phyloP scores from a whole-genome alignment of 2,113 vertebrate genomes.

The Romanogobio albipinnatus region DNA sequence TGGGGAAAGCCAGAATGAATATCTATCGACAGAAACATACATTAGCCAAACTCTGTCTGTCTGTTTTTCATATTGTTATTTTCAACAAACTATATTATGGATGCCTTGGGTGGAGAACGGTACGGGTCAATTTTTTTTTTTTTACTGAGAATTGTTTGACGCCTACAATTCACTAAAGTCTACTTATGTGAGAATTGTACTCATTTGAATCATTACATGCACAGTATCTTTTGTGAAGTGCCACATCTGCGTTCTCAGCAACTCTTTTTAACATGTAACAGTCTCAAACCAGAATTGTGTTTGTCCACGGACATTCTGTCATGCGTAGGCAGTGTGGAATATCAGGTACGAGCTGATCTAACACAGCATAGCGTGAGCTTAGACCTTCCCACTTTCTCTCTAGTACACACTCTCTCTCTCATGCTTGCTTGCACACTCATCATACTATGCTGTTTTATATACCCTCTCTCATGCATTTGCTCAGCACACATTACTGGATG shows the following conservation, averaged over 20 bases:
- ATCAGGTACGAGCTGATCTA: slow-evolving; percentile 47
- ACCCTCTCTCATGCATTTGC: slow-evolving; percentile 20
- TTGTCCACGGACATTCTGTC: slow-evolving; percentile 32
- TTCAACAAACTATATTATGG: too few relatives aligned
- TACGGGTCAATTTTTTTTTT: too few relatives aligned
- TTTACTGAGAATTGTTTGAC: too few relatives aligned
- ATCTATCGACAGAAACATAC: too few relatives aligned
- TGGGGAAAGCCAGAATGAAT: too few relatives aligned
- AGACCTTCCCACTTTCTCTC: slow-evolving; percentile 37
- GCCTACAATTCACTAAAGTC: background rate
- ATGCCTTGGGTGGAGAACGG: too few relatives aligned
- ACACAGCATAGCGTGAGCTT: slow-evolving; percentile 32
- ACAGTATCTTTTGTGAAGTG: background rate
- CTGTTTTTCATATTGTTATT: too few relatives aligned
- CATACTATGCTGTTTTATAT: slow-evolving; percentile 32
- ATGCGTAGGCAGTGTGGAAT: slow-evolving; percentile 43
- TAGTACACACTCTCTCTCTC: background rate
- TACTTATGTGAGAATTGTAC: background rate
- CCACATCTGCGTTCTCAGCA: background rate
- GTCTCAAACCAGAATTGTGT: slow-evolving; percentile 38
- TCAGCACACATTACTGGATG: slow-evolving; percentile 28
- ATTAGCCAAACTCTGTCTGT: too few relatives aligned
- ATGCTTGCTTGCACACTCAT: background rate
- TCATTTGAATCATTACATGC: background rate
- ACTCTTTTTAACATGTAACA: background rate